phyloP scores from a whole-genome alignment of 1,140 invertebrate genomes.

The Heliothis subflexa region DNA sequence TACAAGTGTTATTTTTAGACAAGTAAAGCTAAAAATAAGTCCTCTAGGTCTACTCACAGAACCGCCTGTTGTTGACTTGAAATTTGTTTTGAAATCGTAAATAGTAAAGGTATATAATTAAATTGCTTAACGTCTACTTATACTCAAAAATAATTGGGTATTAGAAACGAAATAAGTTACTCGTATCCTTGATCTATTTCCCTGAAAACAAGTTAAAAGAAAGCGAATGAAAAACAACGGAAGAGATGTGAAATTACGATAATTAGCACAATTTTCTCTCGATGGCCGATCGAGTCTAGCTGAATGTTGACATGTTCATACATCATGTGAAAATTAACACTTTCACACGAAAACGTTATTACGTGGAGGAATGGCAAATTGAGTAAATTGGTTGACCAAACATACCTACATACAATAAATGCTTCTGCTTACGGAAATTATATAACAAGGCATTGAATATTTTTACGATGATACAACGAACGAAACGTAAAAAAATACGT shows the following conservation, averaged over 20 bases:
- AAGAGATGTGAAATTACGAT: background rate
- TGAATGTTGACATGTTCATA: slow-evolving; percentile 6
- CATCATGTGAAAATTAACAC: slow-evolving; percentile 43
- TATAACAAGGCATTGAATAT: background rate
- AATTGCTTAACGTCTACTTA: too few species aligned
- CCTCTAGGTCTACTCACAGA: background rate
- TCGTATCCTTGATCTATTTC: too few species aligned
- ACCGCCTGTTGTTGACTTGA: background rate
- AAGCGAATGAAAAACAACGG: background rate
- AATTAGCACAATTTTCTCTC: slow-evolving; percentile 8
- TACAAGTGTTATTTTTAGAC: background rate
- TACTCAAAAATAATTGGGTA: too few species aligned
- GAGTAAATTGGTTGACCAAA: slow-evolving; percentile 30
- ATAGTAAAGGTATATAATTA: background rate
- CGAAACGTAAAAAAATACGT: too few species aligned
- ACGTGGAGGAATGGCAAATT: slow-evolving; percentile 18
- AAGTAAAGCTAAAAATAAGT: background rate
- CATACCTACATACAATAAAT: background rate
- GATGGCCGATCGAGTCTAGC: background rate
- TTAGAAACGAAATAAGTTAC: too few species aligned
- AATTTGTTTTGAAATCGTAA: background rate
- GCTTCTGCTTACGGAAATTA: background rate
- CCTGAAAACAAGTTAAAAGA: background rate
- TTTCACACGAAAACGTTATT: slow-evolving; percentile 38
- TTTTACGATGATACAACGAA: too few species aligned